Base-by-base conservation (phyloP, 2,888 invertebrate species). In the Dromius quadrimaculatus region DNA sequence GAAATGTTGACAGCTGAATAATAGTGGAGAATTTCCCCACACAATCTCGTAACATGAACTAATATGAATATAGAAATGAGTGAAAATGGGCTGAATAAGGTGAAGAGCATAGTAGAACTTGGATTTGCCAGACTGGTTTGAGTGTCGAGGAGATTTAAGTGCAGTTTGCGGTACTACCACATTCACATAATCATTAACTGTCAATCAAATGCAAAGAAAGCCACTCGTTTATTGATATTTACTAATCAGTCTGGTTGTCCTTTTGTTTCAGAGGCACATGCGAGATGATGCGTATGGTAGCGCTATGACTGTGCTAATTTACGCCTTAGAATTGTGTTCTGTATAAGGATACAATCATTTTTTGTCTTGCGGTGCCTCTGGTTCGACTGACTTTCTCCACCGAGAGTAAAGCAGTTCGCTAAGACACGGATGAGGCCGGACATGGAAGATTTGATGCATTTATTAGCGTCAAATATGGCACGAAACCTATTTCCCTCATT, bases 201-300 rank as follows among this genome's bases (percentile, higher is more conserved):
- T 54, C 36, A 50, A 47, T 32, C 45, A 54, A 54, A 34, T 59
- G 36, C 36, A 34, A 59, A 54, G 66, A 59, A 6, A 36, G 15
- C 11, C 11, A 19, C 28, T 45, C 20, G 43, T 43, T 63, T 43
- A 19, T 57, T 22, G 66, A 72, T 73, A 72, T 75, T 70, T 74
- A 76, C 76, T 84, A 81, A 84, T 84, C 83, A 84, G 84, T 84
- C 83, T 83, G 83, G 84, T 82, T 82, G 81, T 83, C 84, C 83
- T 83, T 83, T 83, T 86, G 89, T 87, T 91, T 90, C 92, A 92
- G 92, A 92, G 92, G 92, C 92, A 92, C 91, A 90, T 90, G 91
- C 89, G 88, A 88, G 87, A 87, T 84, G 86, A 87, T 85, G 87
- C 87, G 87, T 87, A 87, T n/a, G 74, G 77, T 77, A 77, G 76